A percentile compares a stretch with the other conserved stretches of the same genome.
Conservation (phyloP, 1,140 invertebrate genomes). For the Linepithema humile region DNA sequence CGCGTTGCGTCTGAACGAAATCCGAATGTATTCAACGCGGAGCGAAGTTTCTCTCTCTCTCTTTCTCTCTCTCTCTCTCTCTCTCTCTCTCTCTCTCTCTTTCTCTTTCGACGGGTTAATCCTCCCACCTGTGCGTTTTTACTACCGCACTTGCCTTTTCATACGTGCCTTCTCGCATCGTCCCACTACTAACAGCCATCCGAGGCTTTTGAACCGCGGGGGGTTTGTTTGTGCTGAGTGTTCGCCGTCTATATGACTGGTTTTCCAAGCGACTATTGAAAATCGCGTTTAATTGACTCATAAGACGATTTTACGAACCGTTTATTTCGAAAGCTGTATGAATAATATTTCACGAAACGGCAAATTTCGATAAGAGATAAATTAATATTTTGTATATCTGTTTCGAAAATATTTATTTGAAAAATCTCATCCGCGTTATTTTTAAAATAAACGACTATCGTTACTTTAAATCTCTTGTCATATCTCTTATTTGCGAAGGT, state of each 20-base stretch:
- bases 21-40: conserved; percentile 67
- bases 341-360: neutral
- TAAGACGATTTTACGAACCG: neutral
- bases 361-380: neutral
- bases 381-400: neutral
- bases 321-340: neutral
- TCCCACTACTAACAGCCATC: neutral
- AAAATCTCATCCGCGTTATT: neutral
- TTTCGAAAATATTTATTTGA: neutral
- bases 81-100: neutral
- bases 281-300: conserved; percentile 25
- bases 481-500: neutral
- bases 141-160: conserved; percentile 49
- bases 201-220: neutral
- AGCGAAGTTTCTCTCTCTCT: conserved; percentile 26
- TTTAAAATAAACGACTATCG: neutral
- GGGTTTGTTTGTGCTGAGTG: conserved; percentile 35
- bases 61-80: neutral
- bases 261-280: conserved; percentile 8
- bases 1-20: conserved; percentile 66
- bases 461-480: neutral
- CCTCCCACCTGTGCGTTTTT: conserved; percentile 65
- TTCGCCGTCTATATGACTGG: neutral
- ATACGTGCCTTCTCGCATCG: conserved; percentile 10
- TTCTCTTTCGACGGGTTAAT: conserved; percentile 46